A percentile compares a stretch with the other conserved stretches of the same genome.
phyloP scores from a whole-genome alignment of 2,888 invertebrate genomes.

The Campoplex nolae region DNA sequence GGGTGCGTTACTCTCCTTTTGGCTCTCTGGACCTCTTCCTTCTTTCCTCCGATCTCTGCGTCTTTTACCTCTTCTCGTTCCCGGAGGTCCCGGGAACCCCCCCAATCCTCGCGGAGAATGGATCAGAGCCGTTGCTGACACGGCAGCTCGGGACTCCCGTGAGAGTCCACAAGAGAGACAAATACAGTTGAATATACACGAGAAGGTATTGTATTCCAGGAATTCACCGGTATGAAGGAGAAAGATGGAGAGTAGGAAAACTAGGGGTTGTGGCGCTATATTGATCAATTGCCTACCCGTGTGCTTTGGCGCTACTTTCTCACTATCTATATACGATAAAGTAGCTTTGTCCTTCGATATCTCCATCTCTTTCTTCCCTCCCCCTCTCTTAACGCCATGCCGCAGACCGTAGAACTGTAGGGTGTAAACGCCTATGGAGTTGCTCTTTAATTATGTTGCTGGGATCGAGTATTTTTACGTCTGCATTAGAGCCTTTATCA shows the following conservation, averaged over 20 bases:
- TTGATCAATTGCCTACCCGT: conserved; percentile 84
- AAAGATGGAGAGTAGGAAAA: conserved; percentile 70
- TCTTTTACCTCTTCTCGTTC: conserved; percentile 33
- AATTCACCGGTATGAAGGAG: conserved; percentile 36
- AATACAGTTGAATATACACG: neutral
- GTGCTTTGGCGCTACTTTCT: conserved; percentile 84
- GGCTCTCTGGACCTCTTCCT: conserved; percentile 66
- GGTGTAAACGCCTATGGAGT: neutral
- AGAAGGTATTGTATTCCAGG: conserved; percentile 44
- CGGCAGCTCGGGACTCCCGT: conserved; percentile 10
- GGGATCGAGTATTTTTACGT: neutral
- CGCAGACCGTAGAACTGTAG: conserved; percentile 4
- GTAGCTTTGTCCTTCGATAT: conserved; percentile 25
- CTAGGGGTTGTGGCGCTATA: conserved; percentile 83
- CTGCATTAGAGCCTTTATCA: conserved; percentile 15
- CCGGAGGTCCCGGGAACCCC: conserved; percentile 34
- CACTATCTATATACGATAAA: conserved; percentile 76
- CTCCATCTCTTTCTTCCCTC: neutral
- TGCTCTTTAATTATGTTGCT: conserved; percentile 16
- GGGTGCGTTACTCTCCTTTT: conserved; percentile 80
- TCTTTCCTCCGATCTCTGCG: conserved; percentile 70
- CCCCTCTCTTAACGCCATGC: neutral
- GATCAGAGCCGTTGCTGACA: conserved; percentile 49
- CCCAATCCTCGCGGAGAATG: conserved; percentile 46
- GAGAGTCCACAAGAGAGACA: neutral